Percentiles rank a stretch among this genome's conserved stretches.
Evolutionary conservation across 2,888 invertebrate species (phyloP).

Genomic region (Emesis furor): DNA sequence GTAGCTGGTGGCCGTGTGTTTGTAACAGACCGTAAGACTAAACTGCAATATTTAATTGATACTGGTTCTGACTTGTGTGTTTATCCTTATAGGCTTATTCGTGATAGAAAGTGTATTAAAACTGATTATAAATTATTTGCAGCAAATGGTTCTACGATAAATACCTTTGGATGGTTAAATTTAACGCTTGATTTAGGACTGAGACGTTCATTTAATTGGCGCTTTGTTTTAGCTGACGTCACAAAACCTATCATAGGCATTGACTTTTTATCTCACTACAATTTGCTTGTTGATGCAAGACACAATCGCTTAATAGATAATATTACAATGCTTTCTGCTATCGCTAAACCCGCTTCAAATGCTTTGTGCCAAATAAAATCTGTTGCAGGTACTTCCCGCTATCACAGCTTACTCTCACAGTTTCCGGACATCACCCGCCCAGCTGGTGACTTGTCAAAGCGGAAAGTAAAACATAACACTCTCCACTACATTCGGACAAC

Average conservation of each 20-base stretch:
- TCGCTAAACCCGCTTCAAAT: background rate
- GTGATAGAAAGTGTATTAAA: slow-evolving; percentile 21
- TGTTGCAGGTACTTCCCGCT: slow-evolving; percentile 1
- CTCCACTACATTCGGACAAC: slow-evolving; percentile 68
- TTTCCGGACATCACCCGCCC: slow-evolving; percentile 28
- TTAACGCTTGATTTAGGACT: slow-evolving; percentile 56
- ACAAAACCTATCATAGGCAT: slow-evolving; percentile 79
- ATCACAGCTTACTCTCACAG: slow-evolving; percentile 26
- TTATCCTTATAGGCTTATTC: slow-evolving; percentile 40
- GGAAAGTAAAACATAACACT: slow-evolving; percentile 46
- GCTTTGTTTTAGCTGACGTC: slow-evolving; percentile 79
- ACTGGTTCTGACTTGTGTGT: slow-evolving; percentile 49
- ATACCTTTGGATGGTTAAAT: slow-evolving; percentile 53
- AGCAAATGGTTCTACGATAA: slow-evolving; percentile 77
- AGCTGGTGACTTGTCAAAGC: background rate
- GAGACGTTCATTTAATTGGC: slow-evolving; percentile 74
- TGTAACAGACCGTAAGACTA: slow-evolving; percentile 67
- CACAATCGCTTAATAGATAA: slow-evolving; percentile 71
- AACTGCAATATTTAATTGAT: slow-evolving; percentile 67
- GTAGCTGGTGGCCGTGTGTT: slow-evolving; percentile 69
- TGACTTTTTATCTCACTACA: slow-evolving; percentile 77
- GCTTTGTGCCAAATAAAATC: slow-evolving; percentile 25
- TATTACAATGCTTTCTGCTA: slow-evolving; percentile 45
- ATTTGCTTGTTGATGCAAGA: slow-evolving; percentile 76
- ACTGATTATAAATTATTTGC: slow-evolving; percentile 75